Conservation (phyloP, 1,140 invertebrate genomes). For the Drosophila gunungcola region DNA sequence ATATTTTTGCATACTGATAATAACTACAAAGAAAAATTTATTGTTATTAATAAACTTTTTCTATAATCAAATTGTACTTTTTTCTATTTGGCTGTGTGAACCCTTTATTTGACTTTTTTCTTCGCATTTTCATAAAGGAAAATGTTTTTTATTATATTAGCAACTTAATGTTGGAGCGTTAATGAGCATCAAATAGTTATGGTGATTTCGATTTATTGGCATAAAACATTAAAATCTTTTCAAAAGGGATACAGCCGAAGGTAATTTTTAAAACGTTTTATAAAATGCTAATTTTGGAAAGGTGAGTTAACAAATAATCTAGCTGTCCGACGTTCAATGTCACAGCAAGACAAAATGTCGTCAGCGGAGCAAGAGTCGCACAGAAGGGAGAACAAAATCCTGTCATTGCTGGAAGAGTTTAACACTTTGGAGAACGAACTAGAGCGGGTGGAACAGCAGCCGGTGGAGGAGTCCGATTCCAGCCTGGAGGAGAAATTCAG, state of each 20-base stretch:
- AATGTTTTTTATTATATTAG: no score
- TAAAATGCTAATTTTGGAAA: no score
- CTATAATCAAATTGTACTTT: constrained; percentile 30
- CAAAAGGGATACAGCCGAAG: no score
- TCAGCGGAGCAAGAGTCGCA: background rate
- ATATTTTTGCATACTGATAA: constrained; percentile 69
- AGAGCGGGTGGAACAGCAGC: background rate
- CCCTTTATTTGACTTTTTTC: no score
- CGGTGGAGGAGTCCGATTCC: background rate
- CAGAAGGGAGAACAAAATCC: background rate
- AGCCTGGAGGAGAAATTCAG: background rate
- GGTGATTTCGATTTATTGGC: no score
- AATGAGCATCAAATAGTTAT: no score
- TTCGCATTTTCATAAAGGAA: no score
- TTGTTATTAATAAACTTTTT: constrained; percentile 72
- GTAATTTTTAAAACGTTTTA: no score
- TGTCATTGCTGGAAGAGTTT: background rate
- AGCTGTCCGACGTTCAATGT: background rate
- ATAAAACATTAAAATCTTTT: no score
- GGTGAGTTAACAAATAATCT: background rate
- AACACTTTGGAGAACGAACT: background rate
- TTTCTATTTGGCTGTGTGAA: no score
- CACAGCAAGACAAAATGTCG: background rate
- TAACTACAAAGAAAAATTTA: constrained; percentile 38
- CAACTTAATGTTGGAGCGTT: no score